Base-by-base conservation (phyloP, 2,888 invertebrate genomes). In the Isoperla grammatica region DNA sequence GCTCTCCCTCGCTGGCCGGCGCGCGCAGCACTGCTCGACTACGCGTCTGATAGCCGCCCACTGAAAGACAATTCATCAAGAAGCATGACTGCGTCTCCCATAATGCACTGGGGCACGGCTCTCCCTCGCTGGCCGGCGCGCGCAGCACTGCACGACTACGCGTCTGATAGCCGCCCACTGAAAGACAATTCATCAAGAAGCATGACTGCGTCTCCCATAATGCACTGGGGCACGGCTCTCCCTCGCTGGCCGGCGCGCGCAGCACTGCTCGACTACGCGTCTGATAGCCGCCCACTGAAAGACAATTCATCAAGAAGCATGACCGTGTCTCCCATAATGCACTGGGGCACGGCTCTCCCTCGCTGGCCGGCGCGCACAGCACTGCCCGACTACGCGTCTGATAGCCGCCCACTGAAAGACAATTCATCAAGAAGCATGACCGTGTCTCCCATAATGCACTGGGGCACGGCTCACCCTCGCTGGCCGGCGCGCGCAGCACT, bases 201-300 rank as follows among this genome's bases (percentile, higher is more conserved):
- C 75, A 75, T 11, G 74, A 72, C 22, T 71, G 67, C 1, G 72
- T 73, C 63, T 72, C 72, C 72, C 71, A 72, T 3, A 75, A 65
- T 3, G 71, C 69, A 39, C 70, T 69, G 1, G 74, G 72, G 54
- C 75, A 75, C 2, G 70, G 67, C 40, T 70, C 70, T 19, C 71
- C 70, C 3, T 68, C 67, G 8, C 67, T 62, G 5, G 67, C 66
- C 5, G 69, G 68, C 15, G 68, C 66, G 50, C 69, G 64, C 54
- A 73, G 65, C 8, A 75, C 70, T 1, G 73, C 72, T 29, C 74
- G 66, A 2, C 73, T 73, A 43, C 72, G 35, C 74, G 66, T n/a
- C n/a, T n/a, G n/a, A n/a, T n/a, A n/a, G n/a, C n/a, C n/a, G n/a
- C n/a, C n/a, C n/a, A n/a, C n/a, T n/a, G n/a, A n/a, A n/a, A n/a